Base-by-base conservation (phyloP, 2,113 vertebrate species). In the Callocephalon fimbriatum region DNA sequence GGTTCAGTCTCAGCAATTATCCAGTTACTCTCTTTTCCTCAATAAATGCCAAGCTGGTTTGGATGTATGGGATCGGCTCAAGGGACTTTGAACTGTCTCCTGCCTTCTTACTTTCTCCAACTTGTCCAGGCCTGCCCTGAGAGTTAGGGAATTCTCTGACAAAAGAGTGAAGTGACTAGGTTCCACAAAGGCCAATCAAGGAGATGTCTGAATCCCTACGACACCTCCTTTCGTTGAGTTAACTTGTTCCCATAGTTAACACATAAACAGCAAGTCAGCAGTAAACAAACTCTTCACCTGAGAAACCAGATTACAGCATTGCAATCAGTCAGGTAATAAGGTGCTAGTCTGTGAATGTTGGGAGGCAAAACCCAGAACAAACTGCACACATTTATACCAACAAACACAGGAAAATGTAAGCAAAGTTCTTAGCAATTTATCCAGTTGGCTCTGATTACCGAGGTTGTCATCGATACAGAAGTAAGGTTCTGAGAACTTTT, bases 111-210 rank as follows among this genome's bases (percentile, higher is more conserved):
- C 75, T 93, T 63, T 63, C 75, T 45, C n/a, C 88, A 94, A 86
- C 98, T 92, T 94, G 97, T 25, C 93, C 97, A 96, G 98, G 73
- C 98, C 98, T 50, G 98, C 93, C 97, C 92, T 37, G 38, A 1
- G 74, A 77, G 77, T 32, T 85, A 51, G 73, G 87, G 95, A 91
- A 94, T 88, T 82, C 74, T 77, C 45, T 5, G 74, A 31, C 77
- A 80, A 65, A 85, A 86, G 91, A 94, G 78, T 45, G 90, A 77
- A 90, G 88, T 73, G 76, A 70, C 88, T 94, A 56, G 73, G 88
- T 88, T 92, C 95, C 95, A 92, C 68, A 45, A 62, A 77, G 94
- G 95, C 96, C 67, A 86, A 86, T 23, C 42, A 73, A 89, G 87
- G 51, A 90, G 75, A 90, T 95, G 71, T 17, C 45, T 81, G 97